Evolutionary conservation across 2,888 invertebrate genomes (phyloP), one percentile per base, ranked within the genome.

Genomic region (Apodemia hepburni): DNA sequence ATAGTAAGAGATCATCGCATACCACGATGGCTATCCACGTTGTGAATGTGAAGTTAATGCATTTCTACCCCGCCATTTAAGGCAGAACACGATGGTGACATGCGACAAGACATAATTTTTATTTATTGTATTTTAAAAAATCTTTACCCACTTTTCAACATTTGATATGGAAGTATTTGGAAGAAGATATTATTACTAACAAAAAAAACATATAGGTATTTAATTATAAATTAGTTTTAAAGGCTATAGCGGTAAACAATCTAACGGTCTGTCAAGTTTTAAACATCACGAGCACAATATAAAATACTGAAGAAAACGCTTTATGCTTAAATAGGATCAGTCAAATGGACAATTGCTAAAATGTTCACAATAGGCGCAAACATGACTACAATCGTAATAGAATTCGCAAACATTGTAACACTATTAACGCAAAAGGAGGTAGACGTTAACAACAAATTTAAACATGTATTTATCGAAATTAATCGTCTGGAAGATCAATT

Each of bases 391-490:
- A 81, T 73, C 73, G 88, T 89, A 90, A 90, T 90, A 90, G 87
- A 89, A 90, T 84, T 87, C 85, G 77, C 87, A 87, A 89, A 91
- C 82, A 90, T 89, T 86, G 84, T 88, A 88, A 86, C 85, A 75
- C 82, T 88, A 89, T 90, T 91, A 89, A 86, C 87, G 86, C 85
- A 84, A 88, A 86, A 85, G 88, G 83, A 89, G 90, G 84, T 79
- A 80, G 51, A 86, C 87, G 81, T 85, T 85, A 89, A 89, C 90
- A 89, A 90, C 88, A 90, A 87, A 84, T 84, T 87, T 77, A 87
- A 89, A 90, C 85, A 89, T 87, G 82, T 79, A 82, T 87, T 87
- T 80, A 75, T 66, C 63, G 66, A 72, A 84, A 70, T 78, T 89
- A 91, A 91, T 91, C 91, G 87, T 82, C 80, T 82, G 87, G 85